Percentiles rank a stretch among this genome's conserved stretches.
Evolutionary conservation across 2,113 vertebrate genomes (phyloP).

Genomic region (Regulus satrapa): DNA sequence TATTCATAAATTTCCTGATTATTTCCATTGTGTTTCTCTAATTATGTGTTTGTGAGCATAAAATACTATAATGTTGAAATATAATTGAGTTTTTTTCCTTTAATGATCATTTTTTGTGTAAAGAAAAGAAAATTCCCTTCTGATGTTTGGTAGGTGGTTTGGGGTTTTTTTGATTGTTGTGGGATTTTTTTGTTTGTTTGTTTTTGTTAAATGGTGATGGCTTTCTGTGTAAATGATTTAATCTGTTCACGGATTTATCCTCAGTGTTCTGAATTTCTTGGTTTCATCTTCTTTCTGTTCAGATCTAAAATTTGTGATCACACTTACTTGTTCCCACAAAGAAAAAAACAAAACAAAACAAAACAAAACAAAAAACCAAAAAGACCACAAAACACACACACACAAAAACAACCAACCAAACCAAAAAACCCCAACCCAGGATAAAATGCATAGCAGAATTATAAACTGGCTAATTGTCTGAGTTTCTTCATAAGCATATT

Average conservation of each 20-base stretch:
- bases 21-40: not conserved
- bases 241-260: not conserved
- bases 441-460: not conserved
- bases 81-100: not conserved
- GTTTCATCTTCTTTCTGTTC: not conserved
- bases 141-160: not conserved
- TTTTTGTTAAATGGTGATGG: not conserved
- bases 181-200: no score
- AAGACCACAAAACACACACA: no score
- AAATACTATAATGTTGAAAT: not conserved
- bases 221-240: not conserved
- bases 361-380: no score
- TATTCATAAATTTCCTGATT: not conserved
- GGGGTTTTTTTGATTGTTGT: fast-evolving
- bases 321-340: not conserved
- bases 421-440: no score
- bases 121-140: not conserved
- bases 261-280: not conserved
- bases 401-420: no score
- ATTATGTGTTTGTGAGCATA: not conserved
- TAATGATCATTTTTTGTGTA: not conserved
- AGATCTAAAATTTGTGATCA: not conserved
- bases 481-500: not conserved
- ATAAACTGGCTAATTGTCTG: not conserved
- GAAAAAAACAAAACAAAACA: not conserved